A percentile compares a stretch with the other conserved stretches of the same genome.
phyloP scores from a whole-genome alignment of 2,113 vertebrate species.

The Tetraodon nigroviridis region DNA sequence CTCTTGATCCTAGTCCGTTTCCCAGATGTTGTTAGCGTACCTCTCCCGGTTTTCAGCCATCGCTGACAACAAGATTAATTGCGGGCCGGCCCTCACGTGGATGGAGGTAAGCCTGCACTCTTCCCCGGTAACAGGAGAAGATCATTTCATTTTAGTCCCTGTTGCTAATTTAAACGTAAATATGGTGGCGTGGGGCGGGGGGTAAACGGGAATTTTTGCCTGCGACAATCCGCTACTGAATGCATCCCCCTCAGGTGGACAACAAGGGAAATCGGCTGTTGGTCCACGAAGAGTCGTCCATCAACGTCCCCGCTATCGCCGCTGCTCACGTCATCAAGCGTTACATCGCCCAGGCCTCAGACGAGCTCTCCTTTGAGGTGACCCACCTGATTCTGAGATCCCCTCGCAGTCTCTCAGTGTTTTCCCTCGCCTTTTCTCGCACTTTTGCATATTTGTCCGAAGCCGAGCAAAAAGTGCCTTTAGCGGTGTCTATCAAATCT shows the following conservation, averaged over 20 bases:
- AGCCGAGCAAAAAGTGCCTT: no score
- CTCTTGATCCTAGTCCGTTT: constrained; percentile 79
- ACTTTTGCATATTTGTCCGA: no score
- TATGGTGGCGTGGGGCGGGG: no score
- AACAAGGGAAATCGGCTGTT: constrained; percentile 98
- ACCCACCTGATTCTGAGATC: constrained; percentile 5
- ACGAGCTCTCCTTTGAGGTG: constrained; percentile 97
- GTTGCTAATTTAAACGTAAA: no score
- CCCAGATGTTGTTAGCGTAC: constrained; percentile 97
- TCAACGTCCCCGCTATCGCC: constrained; percentile 96
- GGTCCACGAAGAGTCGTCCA: constrained; percentile 95
- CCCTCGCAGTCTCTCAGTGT: background rate
- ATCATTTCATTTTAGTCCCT: no score
- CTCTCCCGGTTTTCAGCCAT: constrained; percentile 92
- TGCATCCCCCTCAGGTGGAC: constrained; percentile 79
- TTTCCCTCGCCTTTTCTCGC: background rate
- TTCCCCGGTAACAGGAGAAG: no score
- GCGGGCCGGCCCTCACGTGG: constrained; percentile 97
- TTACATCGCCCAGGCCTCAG: constrained; percentile 92
- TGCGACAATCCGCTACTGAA: constrained; percentile 1
- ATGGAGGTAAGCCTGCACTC: constrained; percentile 85
- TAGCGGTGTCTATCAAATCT: no score
- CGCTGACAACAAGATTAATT: constrained; percentile 99
- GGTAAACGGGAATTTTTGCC: background rate
- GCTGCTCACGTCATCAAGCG: constrained; percentile 97